A percentile compares a stretch with the other conserved stretches of the same genome.
Evolutionary conservation across 2,113 vertebrate species (phyloP).

Genomic region (Ictalurus punctatus): DNA sequence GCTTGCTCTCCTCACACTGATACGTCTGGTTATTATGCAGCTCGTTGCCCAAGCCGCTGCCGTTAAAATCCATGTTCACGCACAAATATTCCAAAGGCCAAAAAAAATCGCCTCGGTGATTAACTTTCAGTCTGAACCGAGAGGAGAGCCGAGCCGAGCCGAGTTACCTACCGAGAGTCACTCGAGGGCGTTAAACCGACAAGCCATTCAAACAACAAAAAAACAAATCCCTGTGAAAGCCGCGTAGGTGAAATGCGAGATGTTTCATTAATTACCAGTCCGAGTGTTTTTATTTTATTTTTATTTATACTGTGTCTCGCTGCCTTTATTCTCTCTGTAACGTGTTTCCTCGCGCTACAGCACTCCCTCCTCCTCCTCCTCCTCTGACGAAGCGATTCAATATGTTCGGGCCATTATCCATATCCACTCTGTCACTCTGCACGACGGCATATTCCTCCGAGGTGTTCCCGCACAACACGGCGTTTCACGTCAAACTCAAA

Average conservation of each 20-base stretch:
- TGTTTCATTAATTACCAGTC: constrained; percentile 25
- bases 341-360: constrained; percentile 61
- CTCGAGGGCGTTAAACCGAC: constrained; percentile 39
- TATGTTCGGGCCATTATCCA: constrained; percentile 71
- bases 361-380: constrained; percentile 44
- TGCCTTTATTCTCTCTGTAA: constrained; percentile 60
- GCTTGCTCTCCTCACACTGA: constrained; percentile 90
- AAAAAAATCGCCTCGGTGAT: constrained; percentile 31
- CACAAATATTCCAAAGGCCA: constrained; percentile 18
- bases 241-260: constrained; percentile 22
- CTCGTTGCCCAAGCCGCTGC: constrained; percentile 80
- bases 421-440: constrained; percentile 63
- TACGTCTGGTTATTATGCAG: constrained; percentile 80
- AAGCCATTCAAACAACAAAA: constrained; percentile 47
- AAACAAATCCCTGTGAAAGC: constrained; percentile 9
- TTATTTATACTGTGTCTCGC: not conserved
- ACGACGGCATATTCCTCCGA: constrained; percentile 59
- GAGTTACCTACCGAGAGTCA: constrained; percentile 45
- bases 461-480: constrained; percentile 1
- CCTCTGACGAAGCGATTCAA: constrained; percentile 65
- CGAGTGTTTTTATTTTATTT: constrained; percentile 11
- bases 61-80: constrained; percentile 82
- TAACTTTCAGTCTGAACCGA: not conserved
- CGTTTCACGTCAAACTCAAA: not conserved
- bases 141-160: not conserved